A percentile compares a stretch with the other conserved stretches of the same genome.
These are phyloP conservation scores for Sebastes schlegelii DNA, from an alignment of 2,113 vertebrate genomes.

Conservation along the genomic window DNA sequence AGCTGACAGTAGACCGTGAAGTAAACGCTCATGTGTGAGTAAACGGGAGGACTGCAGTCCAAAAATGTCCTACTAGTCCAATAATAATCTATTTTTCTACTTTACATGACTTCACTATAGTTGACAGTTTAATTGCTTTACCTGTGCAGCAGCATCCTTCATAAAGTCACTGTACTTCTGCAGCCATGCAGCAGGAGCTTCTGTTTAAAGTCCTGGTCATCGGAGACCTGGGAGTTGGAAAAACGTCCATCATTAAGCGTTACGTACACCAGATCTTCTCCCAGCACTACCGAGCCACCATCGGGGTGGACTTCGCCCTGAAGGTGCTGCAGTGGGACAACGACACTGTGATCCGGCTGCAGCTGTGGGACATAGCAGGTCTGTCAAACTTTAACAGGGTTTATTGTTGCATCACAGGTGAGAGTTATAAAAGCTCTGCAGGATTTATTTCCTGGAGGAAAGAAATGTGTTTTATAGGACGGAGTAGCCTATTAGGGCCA, in stretches of 20 bases:
- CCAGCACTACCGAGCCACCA: slow-evolving; percentile 86
- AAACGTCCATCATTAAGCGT: slow-evolving; percentile 86
- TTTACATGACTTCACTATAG: background rate
- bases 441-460: background rate
- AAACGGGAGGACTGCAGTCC: background rate
- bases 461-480: background rate
- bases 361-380: slow-evolving; percentile 88
- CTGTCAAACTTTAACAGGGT: slow-evolving; percentile 31
- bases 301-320: slow-evolving; percentile 87
- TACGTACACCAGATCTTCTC: slow-evolving; percentile 88
- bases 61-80: background rate
- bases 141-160: background rate
- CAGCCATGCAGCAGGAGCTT: slow-evolving; percentile 82
- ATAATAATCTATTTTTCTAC: background rate
- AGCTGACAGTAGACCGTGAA: background rate
- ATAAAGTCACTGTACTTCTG: background rate
- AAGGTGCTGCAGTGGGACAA: slow-evolving; percentile 84
- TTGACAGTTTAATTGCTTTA: background rate
- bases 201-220: slow-evolving; percentile 86
- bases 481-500: too few relatives aligned
- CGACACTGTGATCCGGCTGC: slow-evolving; percentile 82
- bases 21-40: background rate
- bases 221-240: slow-evolving; percentile 85
- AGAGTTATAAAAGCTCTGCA: background rate
- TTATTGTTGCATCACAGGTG: slow-evolving; percentile 3